These are phyloP conservation scores for Oedothorax gibbosus DNA, from an alignment of 1,140 invertebrate species.

Conservation along the genomic window DNA sequence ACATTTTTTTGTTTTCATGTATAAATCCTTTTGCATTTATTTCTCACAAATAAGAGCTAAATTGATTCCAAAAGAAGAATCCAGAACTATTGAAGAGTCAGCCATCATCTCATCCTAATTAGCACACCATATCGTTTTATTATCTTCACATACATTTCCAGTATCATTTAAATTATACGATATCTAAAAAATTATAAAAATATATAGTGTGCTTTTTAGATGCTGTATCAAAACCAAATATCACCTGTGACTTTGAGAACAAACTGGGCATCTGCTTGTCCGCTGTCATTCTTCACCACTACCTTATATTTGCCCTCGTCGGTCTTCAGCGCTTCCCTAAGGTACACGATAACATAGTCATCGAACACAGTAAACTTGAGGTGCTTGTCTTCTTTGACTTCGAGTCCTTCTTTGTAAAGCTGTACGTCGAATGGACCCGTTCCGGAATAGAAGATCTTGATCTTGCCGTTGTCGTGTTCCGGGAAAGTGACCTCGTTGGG, in stretches of 20 bases:
- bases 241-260: slow-evolving; percentile 82
- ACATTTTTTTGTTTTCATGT: too few species aligned
- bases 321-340: slow-evolving; percentile 84
- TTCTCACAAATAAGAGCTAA: too few species aligned
- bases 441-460: slow-evolving; percentile 91
- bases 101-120: too few species aligned
- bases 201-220: too few species aligned
- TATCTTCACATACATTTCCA: too few species aligned
- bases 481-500: slow-evolving; percentile 90
- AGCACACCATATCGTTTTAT: too few species aligned
- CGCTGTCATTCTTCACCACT: slow-evolving; percentile 92
- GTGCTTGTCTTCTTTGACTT: slow-evolving; percentile 80
- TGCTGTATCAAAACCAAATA: too few species aligned
- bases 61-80: too few species aligned
- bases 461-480: slow-evolving; percentile 94
- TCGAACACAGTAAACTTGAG: slow-evolving; percentile 96
- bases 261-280: slow-evolving; percentile 84
- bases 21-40: too few species aligned
- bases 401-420: slow-evolving; percentile 83
- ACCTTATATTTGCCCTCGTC: slow-evolving; percentile 89
- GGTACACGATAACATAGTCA: slow-evolving; percentile 94
- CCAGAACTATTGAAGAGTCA: too few species aligned
- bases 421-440: slow-evolving; percentile 90
- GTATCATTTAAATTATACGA: too few species aligned
- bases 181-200: too few species aligned